Percentiles rank a stretch among this genome's conserved stretches.
Conservation (phyloP, 2,888 invertebrate genomes). For the Tenthredo livida region DNA sequence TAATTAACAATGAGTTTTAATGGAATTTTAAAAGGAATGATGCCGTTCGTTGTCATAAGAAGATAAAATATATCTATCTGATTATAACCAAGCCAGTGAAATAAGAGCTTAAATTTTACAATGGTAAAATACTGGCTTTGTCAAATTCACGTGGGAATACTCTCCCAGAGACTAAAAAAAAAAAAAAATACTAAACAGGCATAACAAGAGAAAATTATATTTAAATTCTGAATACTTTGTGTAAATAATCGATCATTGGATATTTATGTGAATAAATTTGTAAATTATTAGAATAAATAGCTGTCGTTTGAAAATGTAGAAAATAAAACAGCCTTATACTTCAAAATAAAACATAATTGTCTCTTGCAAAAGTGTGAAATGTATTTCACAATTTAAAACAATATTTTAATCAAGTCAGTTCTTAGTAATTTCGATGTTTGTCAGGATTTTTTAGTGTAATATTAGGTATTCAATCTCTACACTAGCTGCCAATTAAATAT, state of each 20-base stretch:
- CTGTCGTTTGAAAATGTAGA: neutral
- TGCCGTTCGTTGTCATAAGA: conserved; percentile 20
- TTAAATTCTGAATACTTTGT: neutral
- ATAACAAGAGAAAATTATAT: neutral
- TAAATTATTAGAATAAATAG: conserved; percentile 20
- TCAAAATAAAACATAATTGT: neutral
- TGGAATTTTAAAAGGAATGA: conserved; percentile 31
- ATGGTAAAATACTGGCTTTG: conserved; percentile 11
- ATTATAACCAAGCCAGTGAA: conserved; percentile 13
- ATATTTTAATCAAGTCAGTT: conserved; percentile 26
- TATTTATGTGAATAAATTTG: neutral
- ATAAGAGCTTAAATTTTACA: neutral
- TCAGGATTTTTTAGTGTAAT: neutral
- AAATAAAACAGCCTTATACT: conserved; percentile 15
- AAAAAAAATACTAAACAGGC: neutral
- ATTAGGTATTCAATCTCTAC: neutral
- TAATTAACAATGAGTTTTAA: conserved; percentile 2
- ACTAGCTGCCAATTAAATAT: conserved; percentile 20
- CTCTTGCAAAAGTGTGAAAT: conserved; percentile 9
- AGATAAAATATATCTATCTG: neutral
- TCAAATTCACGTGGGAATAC: neutral
- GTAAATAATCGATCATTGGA: neutral
- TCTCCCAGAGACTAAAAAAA: neutral
- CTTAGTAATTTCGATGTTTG: conserved; percentile 15
- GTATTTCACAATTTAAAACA: neutral